Base-by-base conservation (phyloP, 2,113 vertebrate species). In the Carassius gibelio region DNA sequence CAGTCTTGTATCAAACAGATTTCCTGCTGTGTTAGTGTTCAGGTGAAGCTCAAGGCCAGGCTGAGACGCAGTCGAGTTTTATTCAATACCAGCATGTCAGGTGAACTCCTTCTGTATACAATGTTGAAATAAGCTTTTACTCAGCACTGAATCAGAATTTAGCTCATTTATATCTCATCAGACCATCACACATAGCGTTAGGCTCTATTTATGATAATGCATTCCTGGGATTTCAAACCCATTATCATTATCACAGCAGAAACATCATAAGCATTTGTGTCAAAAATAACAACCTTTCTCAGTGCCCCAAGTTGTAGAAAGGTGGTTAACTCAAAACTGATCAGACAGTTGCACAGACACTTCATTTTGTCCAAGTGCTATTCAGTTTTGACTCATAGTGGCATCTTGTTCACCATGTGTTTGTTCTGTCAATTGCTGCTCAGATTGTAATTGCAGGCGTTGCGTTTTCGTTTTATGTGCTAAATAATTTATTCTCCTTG, bases 1-100 rank as follows among this genome's bases (percentile, higher is more conserved):
- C 88, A 87, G 89, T 89, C 86, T 91, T 82, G 87, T 89, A 91
- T 90, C 90, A 91, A 89, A 88, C 89, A 89, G 90, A 90, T 79
- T 76, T 26, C 92, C 90, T 83, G 87, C 90, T 61, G 90, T 90
- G 92, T 84, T 87, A 84, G 85, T 93, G 93, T 92, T 93, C 90
- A 93, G 93, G 92, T 92, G 93, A 93, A 92, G 89, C 89, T 88
- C 87, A 93, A 92, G 92, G 91, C 91, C 90, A 88, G 86, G 87
- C 85, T 74, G 88, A 86, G 86, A 87, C 84, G 85, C 72, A 81
- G 48, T 84, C n/a, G 81, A 86, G 72, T 23, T 30, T 61, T 66
- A 86, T 90, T 92, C 91, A 88, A 88, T 92, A 88, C 89, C 59
- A 15, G 90, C 89, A 90, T 92, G 91, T 92, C 91, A 87, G 90